These are phyloP conservation scores for Sebastes iracundus DNA, from an alignment of 2,797 vertebrate species.

Conservation along the genomic window DNA sequence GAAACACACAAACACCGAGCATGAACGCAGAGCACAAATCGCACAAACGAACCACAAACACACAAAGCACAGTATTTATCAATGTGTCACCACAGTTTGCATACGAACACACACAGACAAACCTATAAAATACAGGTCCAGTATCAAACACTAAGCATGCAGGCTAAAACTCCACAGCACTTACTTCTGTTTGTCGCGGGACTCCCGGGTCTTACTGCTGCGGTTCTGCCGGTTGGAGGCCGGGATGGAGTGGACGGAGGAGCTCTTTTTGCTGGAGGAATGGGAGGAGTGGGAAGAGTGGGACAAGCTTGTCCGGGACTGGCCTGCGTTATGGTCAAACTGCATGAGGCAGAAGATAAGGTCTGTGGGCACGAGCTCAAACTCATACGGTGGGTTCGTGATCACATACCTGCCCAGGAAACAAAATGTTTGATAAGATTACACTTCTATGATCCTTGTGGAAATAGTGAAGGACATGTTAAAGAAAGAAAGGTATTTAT, in stretches of 20 bases:
- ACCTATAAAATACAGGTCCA: conserved; percentile 48
- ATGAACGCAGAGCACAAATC: conserved; percentile 56
- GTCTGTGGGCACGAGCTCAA: conserved; percentile 98
- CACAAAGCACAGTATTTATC: too few relatives aligned
- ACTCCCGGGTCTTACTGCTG: conserved; percentile 93
- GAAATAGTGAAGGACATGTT: background rate
- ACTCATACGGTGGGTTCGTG: conserved; percentile 98
- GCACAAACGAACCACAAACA: too few relatives aligned
- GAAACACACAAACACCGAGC: conserved; percentile 64
- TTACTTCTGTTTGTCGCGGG: conserved; percentile 99
- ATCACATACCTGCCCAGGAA: conserved; percentile 91
- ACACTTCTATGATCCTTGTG: background rate
- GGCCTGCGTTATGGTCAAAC: conserved; percentile 99
- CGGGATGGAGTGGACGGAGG: conserved; percentile 96
- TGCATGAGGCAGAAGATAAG: conserved; percentile 99
- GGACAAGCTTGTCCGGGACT: conserved; percentile 95
- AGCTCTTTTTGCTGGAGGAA: conserved; percentile 99
- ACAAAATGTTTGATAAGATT: background rate
- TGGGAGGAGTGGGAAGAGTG: conserved; percentile 99
- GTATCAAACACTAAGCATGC: conserved; percentile 48
- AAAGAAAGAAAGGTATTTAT: background rate
- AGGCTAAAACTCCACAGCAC: conserved; percentile 55
- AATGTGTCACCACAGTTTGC: too few relatives aligned
- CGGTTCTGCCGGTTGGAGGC: conserved; percentile 92
- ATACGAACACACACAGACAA: conserved; percentile 35